Conservation (phyloP, 2,113 vertebrate genomes). For the Cnemophilus loriae region DNA sequence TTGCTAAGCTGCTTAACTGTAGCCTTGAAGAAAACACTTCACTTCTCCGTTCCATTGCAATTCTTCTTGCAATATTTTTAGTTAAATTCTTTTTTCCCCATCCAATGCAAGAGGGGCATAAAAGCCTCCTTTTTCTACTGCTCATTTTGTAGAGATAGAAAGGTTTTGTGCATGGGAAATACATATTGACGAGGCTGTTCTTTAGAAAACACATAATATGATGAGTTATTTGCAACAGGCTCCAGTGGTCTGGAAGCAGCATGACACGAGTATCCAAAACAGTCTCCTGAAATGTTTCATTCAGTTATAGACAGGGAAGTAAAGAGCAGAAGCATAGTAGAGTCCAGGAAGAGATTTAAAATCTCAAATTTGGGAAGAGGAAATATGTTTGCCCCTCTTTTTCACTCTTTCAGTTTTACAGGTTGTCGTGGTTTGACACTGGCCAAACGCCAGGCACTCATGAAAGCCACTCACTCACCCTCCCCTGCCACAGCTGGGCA, state of each 20-base stretch:
- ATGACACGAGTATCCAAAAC: background rate
- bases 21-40: background rate
- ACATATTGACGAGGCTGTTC: background rate
- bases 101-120: background rate
- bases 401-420: background rate
- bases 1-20: background rate
- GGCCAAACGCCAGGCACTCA: background rate
- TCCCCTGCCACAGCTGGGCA: background rate
- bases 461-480: accelerated
- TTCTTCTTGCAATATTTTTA: background rate
- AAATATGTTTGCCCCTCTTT: background rate
- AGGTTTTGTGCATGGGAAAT: background rate
- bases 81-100: background rate
- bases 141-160: background rate
- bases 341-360: background rate
- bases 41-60: background rate
- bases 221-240: background rate
- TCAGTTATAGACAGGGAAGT: background rate
- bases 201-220: background rate
- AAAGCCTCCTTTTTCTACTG: background rate
- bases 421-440: background rate
- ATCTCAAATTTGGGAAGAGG: background rate
- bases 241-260: background rate
- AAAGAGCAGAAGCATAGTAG: background rate
- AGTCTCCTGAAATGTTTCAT: background rate